Conservation (phyloP, 2,113 vertebrate genomes). For the Muscicapa adusta region DNA sequence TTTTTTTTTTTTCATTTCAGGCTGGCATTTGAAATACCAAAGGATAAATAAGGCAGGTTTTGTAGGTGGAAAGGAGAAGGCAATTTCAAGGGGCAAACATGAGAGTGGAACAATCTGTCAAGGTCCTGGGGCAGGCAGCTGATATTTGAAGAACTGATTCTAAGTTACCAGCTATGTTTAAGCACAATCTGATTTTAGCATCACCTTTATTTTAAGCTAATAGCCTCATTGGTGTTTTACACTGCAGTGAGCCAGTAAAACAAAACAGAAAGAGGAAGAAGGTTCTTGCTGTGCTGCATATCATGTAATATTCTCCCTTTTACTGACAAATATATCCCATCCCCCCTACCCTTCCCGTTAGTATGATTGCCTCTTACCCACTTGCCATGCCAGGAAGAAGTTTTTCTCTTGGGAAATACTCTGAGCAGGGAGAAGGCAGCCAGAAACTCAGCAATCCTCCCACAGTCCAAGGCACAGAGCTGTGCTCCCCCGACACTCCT, state of each 20-base stretch:
- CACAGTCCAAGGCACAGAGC: not conserved
- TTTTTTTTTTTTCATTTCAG: not conserved
- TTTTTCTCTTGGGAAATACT: not conserved
- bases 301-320: not conserved
- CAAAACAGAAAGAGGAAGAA: not conserved
- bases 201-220: not conserved
- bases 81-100: not conserved
- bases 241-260: not conserved
- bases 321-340: not conserved
- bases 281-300: not conserved
- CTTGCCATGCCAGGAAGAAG: not conserved
- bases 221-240: not conserved
- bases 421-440: not conserved
- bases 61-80: not conserved
- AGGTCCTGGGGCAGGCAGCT: not conserved
- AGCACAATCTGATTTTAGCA: not conserved
- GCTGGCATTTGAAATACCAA: not conserved
- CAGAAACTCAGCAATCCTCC: not conserved
- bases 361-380: constrained; percentile 1
- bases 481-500: not conserved
- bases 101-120: not conserved
- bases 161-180: not conserved
- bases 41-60: not conserved
- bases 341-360: not conserved
- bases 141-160: not conserved